Percentiles rank a stretch among this genome's conserved stretches.
Conservation (phyloP, 2,888 invertebrate species). For the Tipula unca region DNA sequence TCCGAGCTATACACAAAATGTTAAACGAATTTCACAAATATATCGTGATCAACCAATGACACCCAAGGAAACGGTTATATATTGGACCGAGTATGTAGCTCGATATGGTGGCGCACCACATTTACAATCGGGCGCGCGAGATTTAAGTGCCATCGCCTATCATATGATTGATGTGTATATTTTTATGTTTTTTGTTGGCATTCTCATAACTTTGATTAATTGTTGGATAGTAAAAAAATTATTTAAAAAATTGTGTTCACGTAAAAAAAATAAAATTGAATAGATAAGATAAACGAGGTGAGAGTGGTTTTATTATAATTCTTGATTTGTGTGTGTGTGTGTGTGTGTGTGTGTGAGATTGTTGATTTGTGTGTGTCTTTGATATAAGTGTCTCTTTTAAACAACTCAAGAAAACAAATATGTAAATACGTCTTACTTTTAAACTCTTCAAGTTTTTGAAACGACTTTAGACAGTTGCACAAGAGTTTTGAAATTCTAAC, state of each 20-base stretch:
- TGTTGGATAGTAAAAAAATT: background rate
- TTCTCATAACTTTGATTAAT: background rate
- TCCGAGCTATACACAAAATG: conserved; percentile 27
- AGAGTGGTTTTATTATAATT: too few relatives aligned
- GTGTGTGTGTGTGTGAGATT: too few relatives aligned
- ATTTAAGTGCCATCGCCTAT: conserved; percentile 39
- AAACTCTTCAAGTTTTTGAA: too few relatives aligned
- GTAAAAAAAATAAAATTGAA: background rate
- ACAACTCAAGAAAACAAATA: too few relatives aligned
- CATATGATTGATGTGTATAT: conserved; percentile 40
- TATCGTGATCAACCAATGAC: conserved; percentile 44
- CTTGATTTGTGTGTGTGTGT: too few relatives aligned
- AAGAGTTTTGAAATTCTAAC: too few relatives aligned
- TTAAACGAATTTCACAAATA: too few relatives aligned
- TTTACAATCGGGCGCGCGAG: conserved; percentile 40
- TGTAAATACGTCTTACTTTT: too few relatives aligned
- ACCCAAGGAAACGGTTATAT: conserved; percentile 43
- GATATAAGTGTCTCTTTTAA: too few relatives aligned
- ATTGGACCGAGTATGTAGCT: conserved; percentile 47
- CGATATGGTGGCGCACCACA: too few relatives aligned
- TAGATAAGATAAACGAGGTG: background rate
- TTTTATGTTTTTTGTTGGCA: background rate
- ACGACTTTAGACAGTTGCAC: too few relatives aligned
- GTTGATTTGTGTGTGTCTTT: too few relatives aligned
- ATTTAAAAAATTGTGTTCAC: background rate